Evolutionary conservation across 2,113 vertebrate genomes (phyloP).

Genomic region (Craseonycteris thonglongyai): DNA sequence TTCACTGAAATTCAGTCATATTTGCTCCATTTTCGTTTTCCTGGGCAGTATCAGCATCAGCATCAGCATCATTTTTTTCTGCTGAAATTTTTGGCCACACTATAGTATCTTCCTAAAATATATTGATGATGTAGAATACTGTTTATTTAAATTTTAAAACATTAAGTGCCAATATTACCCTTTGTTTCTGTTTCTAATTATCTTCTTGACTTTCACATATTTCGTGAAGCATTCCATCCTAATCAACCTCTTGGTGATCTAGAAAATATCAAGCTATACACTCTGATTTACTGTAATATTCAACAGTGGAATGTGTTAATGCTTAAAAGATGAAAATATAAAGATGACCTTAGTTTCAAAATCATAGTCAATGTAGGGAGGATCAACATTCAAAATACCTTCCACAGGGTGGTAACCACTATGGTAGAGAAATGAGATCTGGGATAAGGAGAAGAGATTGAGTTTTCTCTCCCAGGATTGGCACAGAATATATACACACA

Average conservation of each 20-base stretch:
- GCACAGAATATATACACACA: no score
- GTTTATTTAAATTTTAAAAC: neutral
- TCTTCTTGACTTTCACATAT: neutral
- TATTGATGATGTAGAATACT: neutral
- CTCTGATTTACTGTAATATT: neutral
- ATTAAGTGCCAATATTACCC: neutral
- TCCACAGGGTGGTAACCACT: neutral
- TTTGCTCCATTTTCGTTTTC: neutral
- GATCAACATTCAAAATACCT: neutral
- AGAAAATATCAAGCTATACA: neutral
- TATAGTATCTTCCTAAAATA: neutral
- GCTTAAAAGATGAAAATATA: neutral
- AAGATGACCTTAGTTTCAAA: neutral
- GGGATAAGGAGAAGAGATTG: neutral
- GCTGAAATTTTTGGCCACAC: neutral
- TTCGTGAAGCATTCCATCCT: neutral
- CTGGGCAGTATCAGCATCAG: neutral
- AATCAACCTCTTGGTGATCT: neutral
- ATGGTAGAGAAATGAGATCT: neutral
- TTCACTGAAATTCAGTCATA: neutral
- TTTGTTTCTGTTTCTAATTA: neutral
- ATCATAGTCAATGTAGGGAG: neutral
- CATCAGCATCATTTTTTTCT: neutral
- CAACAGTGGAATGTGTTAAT: neutral
- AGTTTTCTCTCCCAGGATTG: neutral